Percentiles rank a stretch among this genome's conserved stretches.
Conservation (phyloP, 2,797 vertebrate species). For the Poeciliopsis presidionis region DNA sequence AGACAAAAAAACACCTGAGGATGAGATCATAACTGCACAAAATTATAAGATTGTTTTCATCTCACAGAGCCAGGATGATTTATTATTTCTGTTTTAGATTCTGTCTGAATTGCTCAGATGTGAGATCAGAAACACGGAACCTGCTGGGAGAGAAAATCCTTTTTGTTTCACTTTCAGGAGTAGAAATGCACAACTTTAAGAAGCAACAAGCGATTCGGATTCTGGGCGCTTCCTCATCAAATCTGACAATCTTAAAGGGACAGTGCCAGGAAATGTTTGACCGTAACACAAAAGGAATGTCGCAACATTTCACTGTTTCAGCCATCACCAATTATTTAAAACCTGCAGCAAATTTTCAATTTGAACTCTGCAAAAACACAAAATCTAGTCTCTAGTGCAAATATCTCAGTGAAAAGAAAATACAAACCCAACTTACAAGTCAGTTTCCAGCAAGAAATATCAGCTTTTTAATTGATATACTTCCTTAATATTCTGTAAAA, state of each 20-base stretch:
- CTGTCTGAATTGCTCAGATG: not conserved
- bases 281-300: not conserved
- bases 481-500: too few species aligned
- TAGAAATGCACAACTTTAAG: not conserved
- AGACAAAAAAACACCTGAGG: slow-evolving; percentile 8
- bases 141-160: not conserved
- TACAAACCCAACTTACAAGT: too few species aligned
- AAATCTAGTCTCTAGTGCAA: too few species aligned
- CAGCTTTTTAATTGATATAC: too few species aligned
- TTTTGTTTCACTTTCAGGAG: not conserved
- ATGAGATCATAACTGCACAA: slow-evolving; percentile 12
- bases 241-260: slow-evolving; percentile 6
- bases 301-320: not conserved
- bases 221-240: not conserved
- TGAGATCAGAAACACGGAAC: not conserved
- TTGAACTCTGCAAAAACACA: too few species aligned
- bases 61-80: not conserved
- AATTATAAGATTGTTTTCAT: not conserved
- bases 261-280: not conserved
- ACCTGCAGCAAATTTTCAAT: not conserved
- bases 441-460: too few species aligned
- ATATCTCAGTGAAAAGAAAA: too few species aligned
- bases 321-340: not conserved
- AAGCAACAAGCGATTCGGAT: not conserved
- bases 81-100: not conserved